Evolutionary conservation across 2,888 invertebrate species (phyloP), one percentile per base, ranked within the genome.

Genomic region (Helleia helle): DNA sequence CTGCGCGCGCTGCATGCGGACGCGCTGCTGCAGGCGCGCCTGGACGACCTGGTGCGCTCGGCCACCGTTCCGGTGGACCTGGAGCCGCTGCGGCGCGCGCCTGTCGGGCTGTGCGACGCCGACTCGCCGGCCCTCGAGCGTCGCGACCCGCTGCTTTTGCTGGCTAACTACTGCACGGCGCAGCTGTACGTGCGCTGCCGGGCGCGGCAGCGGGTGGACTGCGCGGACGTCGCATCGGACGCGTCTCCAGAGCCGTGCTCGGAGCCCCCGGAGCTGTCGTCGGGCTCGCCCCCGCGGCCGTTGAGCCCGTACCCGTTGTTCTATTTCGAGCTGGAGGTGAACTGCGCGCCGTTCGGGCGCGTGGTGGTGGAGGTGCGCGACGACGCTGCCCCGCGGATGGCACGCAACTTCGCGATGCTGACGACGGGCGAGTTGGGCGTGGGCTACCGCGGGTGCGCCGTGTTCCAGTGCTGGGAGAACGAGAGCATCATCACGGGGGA

Each of bases 381-480:
- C 29, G 93, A 93, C 70, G 90, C 89, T 18, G 93, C 93, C 11
- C 93, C 93, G 11, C 91, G 90, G 63, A 93, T 93, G 93, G 89
- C 91, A 18, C 91, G 91, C 63, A 93, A 93, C 71, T 93, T 93
- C 65, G 88, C 89, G 39, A 87, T 90, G 13, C 75, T 93, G 31
- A 87, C 91, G 12, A 90, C 90, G 6, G 91, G 92, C 36, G 92
- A 92, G 59, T 86, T 89, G 22, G 92, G 93, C 15, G 88, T 90
- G 56, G 91, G 93, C 31, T 93, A 93, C 71, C 91, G 91, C 56
- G 93, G 93, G 27, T 93, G 93, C 69, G 86, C 89, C 54, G 90
- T 93, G 54, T 93, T 93, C 71, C 93, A 93, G 65, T 92, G 93
- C 62, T 93, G 93, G 93, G 91, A 91, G 57, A 90, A 91, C 50